Percentiles rank a stretch among this genome's conserved stretches.
These are phyloP conservation scores for Mercenaria mercenaria DNA, from an alignment of 1,140 invertebrate species.

Conservation along the genomic window DNA sequence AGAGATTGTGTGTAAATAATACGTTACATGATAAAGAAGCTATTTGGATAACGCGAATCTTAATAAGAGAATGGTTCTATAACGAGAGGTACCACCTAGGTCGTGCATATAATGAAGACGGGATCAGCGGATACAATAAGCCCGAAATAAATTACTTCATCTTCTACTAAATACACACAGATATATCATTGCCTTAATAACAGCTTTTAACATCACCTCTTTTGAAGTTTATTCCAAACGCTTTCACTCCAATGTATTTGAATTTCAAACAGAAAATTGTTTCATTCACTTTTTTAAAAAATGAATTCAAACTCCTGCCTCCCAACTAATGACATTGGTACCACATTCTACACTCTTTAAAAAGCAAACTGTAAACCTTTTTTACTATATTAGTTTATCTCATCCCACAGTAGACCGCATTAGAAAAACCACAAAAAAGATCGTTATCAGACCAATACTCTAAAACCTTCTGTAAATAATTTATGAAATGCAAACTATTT, in stretches of 20 bases:
- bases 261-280: too few species aligned
- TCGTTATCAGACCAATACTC: not conserved
- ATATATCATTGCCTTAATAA: too few species aligned
- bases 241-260: not conserved
- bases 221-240: not conserved
- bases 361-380: too few species aligned
- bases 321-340: too few species aligned
- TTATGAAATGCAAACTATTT: slow-evolving; percentile 2
- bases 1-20: not conserved
- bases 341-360: too few species aligned
- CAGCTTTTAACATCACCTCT: not conserved
- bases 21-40: not conserved
- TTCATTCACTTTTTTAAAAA: too few species aligned
- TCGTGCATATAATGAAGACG: not conserved
- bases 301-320: too few species aligned
- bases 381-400: too few species aligned
- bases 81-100: not conserved
- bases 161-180: too few species aligned
- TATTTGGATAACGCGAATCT: not conserved
- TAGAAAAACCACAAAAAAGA: not conserved
- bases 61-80: not conserved
- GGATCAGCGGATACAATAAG: not conserved
- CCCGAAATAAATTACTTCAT: not conserved
- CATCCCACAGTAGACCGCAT: not conserved
- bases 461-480: not conserved